Percentiles rank a stretch among this genome's conserved stretches.
Conservation (phyloP, 2,888 invertebrate species). For the Tiliacea aurago region DNA sequence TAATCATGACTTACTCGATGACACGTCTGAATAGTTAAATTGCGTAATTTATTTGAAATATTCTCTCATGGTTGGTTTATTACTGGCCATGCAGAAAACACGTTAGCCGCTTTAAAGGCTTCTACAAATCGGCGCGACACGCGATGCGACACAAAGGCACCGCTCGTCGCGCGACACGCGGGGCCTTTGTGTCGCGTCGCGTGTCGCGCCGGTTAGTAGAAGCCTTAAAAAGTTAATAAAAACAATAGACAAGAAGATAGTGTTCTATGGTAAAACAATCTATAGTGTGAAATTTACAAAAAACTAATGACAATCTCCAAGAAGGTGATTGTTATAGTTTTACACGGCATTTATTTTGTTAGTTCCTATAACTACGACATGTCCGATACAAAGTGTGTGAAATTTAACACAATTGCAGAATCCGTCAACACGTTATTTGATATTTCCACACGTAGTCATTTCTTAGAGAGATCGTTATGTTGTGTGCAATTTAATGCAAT, state of each 20-base stretch:
- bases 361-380: slow-evolving; percentile 15
- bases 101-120: slow-evolving; percentile 10
- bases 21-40: slow-evolving; percentile 52
- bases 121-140: no score
- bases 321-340: slow-evolving; percentile 7
- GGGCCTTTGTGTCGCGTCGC: no score
- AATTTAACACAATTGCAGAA: slow-evolving; percentile 43
- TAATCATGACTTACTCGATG: slow-evolving; percentile 56
- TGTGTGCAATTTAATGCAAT: not conserved
- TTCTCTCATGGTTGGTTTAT: slow-evolving; percentile 23
- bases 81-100: slow-evolving; percentile 26
- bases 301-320: slow-evolving; percentile 17
- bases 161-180: no score
- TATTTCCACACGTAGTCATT: slow-evolving; percentile 40
- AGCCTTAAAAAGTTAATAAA: not conserved
- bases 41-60: slow-evolving; percentile 30
- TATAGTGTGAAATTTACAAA: not conserved
- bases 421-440: slow-evolving; percentile 31
- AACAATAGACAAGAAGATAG: not conserved
- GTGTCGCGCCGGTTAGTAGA: no score
- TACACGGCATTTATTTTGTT: slow-evolving; percentile 7
- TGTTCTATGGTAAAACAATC: slow-evolving; percentile 16
- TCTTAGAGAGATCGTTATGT: slow-evolving; percentile 17
- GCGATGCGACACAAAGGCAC: no score
- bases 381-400: slow-evolving; percentile 10